phyloP scores from a whole-genome alignment of 2,797 vertebrate species.

The Cryptoprocta ferox region DNA sequence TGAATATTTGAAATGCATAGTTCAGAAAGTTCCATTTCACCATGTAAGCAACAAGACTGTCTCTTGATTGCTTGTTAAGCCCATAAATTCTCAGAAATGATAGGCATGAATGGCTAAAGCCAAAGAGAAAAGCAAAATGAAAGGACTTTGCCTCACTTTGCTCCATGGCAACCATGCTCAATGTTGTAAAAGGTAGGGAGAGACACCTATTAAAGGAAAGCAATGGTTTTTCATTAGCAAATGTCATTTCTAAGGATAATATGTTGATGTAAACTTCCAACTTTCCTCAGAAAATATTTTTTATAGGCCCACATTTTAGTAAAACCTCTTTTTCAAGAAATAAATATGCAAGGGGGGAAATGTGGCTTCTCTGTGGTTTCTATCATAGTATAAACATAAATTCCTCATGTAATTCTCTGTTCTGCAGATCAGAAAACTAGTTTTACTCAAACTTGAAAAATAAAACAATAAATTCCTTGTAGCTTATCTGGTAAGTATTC shows the following conservation, averaged over 20 bases:
- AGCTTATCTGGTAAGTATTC: not conserved
- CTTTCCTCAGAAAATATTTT: constrained; percentile 63
- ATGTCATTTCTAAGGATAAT: constrained; percentile 67
- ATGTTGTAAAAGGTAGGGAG: not conserved
- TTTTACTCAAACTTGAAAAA: constrained; percentile 37
- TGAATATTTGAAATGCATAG: constrained; percentile 16
- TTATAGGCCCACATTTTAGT: constrained; percentile 22
- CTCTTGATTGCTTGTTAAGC: constrained; percentile 55
- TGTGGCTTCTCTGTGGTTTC: constrained; percentile 30
- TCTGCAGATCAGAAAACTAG: constrained; percentile 35
- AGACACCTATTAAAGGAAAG: not conserved
- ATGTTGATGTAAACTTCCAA: constrained; percentile 69
- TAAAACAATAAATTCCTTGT: not conserved
- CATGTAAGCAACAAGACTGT: not conserved
- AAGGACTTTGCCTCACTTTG: not conserved
- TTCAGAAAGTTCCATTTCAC: not conserved
- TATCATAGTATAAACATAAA: not conserved
- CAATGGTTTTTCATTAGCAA: constrained; percentile 36
- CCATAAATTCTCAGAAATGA: not conserved
- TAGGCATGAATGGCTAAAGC: not conserved
- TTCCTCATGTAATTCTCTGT: not conserved
- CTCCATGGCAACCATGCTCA: not conserved
- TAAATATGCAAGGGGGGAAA: not conserved
- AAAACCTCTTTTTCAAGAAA: constrained; percentile 38
- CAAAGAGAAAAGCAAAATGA: not conserved